Percentiles rank a stretch among this genome's conserved stretches.
Evolutionary conservation across 2,113 vertebrate species (phyloP).

Genomic region (Sinocyclocheilus grahami): DNA sequence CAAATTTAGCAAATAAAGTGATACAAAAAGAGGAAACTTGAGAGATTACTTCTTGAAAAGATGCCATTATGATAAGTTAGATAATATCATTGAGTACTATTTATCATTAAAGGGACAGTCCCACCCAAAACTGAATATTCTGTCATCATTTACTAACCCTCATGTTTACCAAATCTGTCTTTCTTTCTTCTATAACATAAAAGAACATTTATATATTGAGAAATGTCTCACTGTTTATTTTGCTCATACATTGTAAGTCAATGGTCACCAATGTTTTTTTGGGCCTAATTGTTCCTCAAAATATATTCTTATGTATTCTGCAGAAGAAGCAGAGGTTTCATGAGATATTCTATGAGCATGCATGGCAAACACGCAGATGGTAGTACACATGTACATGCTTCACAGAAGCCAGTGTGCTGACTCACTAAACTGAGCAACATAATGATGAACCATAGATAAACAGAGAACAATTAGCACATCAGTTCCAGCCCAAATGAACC

Average conservation of each 20-base stretch:
- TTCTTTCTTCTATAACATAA: background rate
- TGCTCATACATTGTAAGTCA: background rate
- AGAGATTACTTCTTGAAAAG: background rate
- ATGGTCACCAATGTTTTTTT: background rate
- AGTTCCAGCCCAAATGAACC: background rate
- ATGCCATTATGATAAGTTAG: background rate
- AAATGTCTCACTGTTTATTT: background rate
- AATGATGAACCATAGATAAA: constrained; percentile 41
- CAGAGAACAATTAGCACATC: background rate
- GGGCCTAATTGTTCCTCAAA: background rate
- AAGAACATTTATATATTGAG: background rate
- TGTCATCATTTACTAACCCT: background rate
- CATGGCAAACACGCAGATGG: constrained; percentile 3
- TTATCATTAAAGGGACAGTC: background rate
- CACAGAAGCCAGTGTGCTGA: constrained; percentile 36
- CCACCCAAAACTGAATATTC: background rate
- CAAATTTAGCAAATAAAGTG: background rate
- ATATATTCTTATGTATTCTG: no score
- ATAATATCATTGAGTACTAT: background rate
- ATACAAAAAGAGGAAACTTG: background rate
- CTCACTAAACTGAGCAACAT: constrained; percentile 41
- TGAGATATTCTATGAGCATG: background rate
- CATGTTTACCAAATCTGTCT: background rate
- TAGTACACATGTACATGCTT: constrained; percentile 20
- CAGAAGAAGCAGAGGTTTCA: background rate